Evolutionary conservation across 1,140 invertebrate genomes (phyloP).

Genomic region (Phymastichus coffea): DNA sequence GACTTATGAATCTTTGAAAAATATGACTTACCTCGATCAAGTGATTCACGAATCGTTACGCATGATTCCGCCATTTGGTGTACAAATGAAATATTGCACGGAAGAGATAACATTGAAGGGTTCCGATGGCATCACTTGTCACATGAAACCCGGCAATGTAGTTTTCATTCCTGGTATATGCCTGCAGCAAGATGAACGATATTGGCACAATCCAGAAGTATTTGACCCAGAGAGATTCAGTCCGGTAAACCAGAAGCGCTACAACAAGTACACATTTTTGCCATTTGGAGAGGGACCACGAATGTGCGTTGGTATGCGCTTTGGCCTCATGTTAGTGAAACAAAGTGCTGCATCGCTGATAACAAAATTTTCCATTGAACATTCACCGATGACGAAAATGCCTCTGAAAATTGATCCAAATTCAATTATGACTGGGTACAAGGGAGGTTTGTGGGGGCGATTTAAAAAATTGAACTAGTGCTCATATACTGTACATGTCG

Average conservation of each 20-base stretch:
- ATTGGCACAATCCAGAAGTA: constrained; percentile 62
- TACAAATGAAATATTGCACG: constrained; percentile 39
- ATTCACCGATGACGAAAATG: background rate
- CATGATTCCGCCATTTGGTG: constrained; percentile 40
- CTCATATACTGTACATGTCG: too few relatives aligned
- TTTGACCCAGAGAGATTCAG: constrained; percentile 71
- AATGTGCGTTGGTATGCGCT: constrained; percentile 58
- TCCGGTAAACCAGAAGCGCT: constrained; percentile 41
- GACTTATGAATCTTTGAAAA: constrained; percentile 60
- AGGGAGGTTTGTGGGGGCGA: constrained; percentile 6
- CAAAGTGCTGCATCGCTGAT: background rate
- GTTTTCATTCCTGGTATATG: constrained; percentile 44
- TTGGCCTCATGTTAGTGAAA: constrained; percentile 57
- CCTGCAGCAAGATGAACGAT: constrained; percentile 54
- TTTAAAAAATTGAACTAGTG: background rate
- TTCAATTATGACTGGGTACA: background rate
- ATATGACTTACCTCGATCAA: constrained; percentile 61
- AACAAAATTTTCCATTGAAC: background rate
- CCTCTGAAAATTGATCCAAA: constrained; percentile 29
- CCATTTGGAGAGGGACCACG: constrained; percentile 63
- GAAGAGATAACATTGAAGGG: constrained; percentile 37
- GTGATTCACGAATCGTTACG: constrained; percentile 55
- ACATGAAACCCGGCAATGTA: constrained; percentile 34
- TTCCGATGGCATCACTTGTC: constrained; percentile 25
- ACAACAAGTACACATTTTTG: constrained; percentile 51